Percentiles rank a stretch among this genome's conserved stretches.
Conservation (phyloP, 2,113 vertebrate species). For the Hypanus sabinus region DNA sequence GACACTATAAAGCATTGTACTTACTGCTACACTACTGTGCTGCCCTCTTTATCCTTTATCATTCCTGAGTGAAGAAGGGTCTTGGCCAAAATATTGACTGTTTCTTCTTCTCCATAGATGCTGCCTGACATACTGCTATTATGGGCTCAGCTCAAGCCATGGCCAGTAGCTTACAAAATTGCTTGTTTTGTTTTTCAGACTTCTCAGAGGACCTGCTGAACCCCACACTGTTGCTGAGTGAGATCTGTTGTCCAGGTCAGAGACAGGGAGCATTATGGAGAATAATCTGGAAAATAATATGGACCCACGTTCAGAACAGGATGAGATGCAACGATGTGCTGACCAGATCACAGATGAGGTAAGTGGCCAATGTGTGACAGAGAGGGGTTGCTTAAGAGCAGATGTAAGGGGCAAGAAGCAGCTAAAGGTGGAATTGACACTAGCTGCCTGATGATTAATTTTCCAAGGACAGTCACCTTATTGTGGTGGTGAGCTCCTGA, state of each 20-base stretch:
- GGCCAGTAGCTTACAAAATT: background rate
- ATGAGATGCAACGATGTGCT: conserved; percentile 60
- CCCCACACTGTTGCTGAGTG: background rate
- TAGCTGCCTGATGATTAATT: too few relatives aligned
- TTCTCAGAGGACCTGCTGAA: background rate
- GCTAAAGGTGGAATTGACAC: too few relatives aligned
- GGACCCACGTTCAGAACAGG: conserved; percentile 50
- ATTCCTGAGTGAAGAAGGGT: too few relatives aligned
- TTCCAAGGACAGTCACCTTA: too few relatives aligned
- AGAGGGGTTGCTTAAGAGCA: background rate
- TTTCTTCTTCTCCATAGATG: too few relatives aligned
- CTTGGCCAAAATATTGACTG: too few relatives aligned
- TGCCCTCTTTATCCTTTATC: too few relatives aligned
- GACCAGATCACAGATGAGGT: conserved; percentile 71
- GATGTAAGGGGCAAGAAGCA: background rate
- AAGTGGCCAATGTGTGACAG: background rate
- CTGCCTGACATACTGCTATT: background rate
- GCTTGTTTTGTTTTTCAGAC: background rate
- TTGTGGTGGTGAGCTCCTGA: too few relatives aligned
- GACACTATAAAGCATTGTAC: too few relatives aligned
- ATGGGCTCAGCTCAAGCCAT: background rate
- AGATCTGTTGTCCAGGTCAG: background rate
- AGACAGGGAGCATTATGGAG: background rate
- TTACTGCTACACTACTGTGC: too few relatives aligned
- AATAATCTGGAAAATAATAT: conserved; percentile 11